Percentiles rank a stretch among this genome's conserved stretches.
phyloP scores from a whole-genome alignment of 2,797 vertebrate species.

The Spea hammondii region DNA sequence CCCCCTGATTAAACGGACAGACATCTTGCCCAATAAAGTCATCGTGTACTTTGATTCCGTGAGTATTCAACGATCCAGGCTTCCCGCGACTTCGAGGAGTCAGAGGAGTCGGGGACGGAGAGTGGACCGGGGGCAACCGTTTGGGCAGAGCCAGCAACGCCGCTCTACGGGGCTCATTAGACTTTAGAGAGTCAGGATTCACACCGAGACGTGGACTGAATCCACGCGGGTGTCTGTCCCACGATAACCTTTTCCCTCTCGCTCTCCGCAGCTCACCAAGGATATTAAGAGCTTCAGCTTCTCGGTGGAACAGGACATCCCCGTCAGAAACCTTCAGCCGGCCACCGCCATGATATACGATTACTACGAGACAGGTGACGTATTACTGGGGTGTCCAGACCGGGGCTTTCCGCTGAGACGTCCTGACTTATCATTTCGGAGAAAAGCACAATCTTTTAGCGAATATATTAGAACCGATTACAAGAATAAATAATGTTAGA shows the following conservation, averaged over 20 bases:
- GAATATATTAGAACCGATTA: not conserved
- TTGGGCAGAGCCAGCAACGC: too few relatives aligned
- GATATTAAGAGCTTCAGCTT: conserved; percentile 57
- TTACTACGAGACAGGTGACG: conserved; percentile 65
- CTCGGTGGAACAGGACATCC: conserved; percentile 62
- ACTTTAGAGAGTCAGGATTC: too few relatives aligned
- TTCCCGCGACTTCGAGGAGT: too few relatives aligned
- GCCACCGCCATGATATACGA: conserved; percentile 57
- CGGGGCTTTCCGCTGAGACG: not conserved
- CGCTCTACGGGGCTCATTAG: too few relatives aligned
- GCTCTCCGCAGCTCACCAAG: conserved; percentile 23
- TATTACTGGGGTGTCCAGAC: too few relatives aligned
- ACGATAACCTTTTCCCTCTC: not conserved
- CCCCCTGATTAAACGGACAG: not conserved
- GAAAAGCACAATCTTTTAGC: too few relatives aligned
- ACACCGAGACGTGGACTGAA: too few relatives aligned
- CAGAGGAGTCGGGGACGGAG: too few relatives aligned
- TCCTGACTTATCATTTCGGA: not conserved
- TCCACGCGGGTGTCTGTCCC: too few relatives aligned
- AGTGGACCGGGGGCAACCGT: too few relatives aligned
- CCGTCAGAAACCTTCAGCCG: conserved; percentile 62
- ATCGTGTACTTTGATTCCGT: conserved; percentile 44
- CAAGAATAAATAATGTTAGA: too few relatives aligned
- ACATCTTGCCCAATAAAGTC: conserved; percentile 26
- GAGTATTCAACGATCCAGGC: not conserved